Evolutionary conservation across 1,140 invertebrate species (phyloP), one percentile per base, ranked within the genome.

Genomic region (Planococcus citri): DNA sequence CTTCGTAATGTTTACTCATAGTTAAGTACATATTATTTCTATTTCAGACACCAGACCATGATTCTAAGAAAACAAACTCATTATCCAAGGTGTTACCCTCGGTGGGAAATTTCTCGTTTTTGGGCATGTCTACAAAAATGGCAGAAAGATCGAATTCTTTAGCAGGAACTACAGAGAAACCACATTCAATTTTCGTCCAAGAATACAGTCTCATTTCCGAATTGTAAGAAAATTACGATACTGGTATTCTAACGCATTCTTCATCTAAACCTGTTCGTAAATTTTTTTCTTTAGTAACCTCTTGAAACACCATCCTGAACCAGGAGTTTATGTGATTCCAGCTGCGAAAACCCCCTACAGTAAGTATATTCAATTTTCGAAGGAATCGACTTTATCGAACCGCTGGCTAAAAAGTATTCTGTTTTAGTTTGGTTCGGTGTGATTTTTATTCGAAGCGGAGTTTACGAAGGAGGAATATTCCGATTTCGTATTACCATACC

Each of bases 351-450:
- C 84, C 76, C 86, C 88, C 58, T 83, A 89, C 74, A 73, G 88
- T 89, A 83, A 84, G 83, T 29, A 68, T 71, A n/a, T 60, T 33
- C 29, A 33, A 33, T 37, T 22, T 67, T 57, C 4, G 14, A 68
- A 69, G 24, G 10, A 20, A 22, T 8, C 21, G n/a, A 12, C 2
- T 38, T 21, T 61, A 58, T 27, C 64, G 37, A 68, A 27, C 29
- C 14, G 1, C 14, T 70, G 60, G 17, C 64, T 73, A 70, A n/a
- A 69, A 69, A 71, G 72, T 76, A 78, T 75, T 73, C 74, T 73
- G 72, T 84, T 83, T 72, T 77, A 95, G 92, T 90, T 73, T 97
- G 94, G 94, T 94, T 90, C 83, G 94, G 94, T 72, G 88, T 96
- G 17, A 84, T 95, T 75, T 97, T 96, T 82, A 85, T 95, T 70